Evolutionary conservation across 2,113 vertebrate species (phyloP).

Genomic region (Melozone crissalis): DNA sequence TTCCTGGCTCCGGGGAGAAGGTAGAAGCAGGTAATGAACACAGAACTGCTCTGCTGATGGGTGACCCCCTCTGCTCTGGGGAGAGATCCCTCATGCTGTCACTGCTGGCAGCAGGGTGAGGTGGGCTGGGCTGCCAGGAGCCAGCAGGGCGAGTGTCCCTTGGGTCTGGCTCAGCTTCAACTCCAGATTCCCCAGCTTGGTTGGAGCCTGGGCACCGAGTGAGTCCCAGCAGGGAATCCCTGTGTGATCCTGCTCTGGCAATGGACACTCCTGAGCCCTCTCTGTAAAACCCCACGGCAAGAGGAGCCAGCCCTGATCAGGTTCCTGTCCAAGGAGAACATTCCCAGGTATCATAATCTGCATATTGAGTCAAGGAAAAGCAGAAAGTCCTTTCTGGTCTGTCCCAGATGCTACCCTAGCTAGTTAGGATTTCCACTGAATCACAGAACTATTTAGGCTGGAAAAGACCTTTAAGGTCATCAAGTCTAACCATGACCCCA

Average conservation of each 20-base stretch:
- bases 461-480: not conserved
- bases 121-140: not conserved
- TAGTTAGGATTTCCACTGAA: not conserved
- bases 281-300: fast-evolving
- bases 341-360: not conserved
- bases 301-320: not conserved
- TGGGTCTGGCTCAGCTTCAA: not conserved
- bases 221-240: not conserved
- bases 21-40: not conserved
- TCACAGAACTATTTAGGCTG: not conserved
- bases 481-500: not conserved
- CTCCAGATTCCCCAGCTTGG: not conserved
- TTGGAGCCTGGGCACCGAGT: not conserved
- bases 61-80: not conserved
- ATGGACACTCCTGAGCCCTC: not conserved
- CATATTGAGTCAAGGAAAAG: not conserved
- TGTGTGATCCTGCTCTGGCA: not conserved
- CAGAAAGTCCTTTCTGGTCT: not conserved
- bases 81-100: not conserved
- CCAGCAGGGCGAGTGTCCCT: not conserved
- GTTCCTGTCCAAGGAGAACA: fast-evolving
- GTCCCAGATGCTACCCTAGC: too few species aligned
- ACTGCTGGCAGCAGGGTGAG: not conserved
- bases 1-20: not conserved
- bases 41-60: not conserved